phyloP scores from a whole-genome alignment of 2,888 invertebrate genomes.

The Arctia plantaginis region DNA sequence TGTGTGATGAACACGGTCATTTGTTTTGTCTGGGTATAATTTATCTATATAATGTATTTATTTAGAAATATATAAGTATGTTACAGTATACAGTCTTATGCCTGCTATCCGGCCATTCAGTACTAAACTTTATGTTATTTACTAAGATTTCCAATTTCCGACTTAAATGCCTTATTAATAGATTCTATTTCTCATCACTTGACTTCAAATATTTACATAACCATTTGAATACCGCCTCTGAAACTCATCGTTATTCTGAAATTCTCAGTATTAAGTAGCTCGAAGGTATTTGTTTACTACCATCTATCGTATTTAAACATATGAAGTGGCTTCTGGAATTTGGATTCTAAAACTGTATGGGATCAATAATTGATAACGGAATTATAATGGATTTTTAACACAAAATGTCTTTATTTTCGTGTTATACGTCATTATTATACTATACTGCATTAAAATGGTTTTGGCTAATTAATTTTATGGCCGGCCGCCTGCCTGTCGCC shows the following conservation, averaged over 20 bases:
- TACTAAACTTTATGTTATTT: neutral
- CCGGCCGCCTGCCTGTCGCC: too few species aligned
- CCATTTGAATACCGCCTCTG: constrained; percentile 45
- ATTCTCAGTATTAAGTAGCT: constrained; percentile 40
- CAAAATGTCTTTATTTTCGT: too few species aligned
- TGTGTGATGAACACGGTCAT: too few species aligned
- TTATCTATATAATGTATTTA: too few species aligned
- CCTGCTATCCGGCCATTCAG: too few species aligned
- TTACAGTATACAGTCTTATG: too few species aligned
- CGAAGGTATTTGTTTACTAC: constrained; percentile 29
- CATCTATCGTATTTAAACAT: constrained; percentile 8
- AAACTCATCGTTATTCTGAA: constrained; percentile 48
- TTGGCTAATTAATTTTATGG: too few species aligned
- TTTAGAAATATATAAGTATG: too few species aligned
- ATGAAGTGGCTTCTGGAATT: neutral
- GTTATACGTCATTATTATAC: too few species aligned
- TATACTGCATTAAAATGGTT: too few species aligned
- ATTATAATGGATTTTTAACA: too few species aligned
- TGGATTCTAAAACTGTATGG: neutral
- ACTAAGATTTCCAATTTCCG: neutral
- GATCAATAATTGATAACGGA: constrained; percentile 3
- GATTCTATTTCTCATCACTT: constrained; percentile 34
- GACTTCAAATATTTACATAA: constrained; percentile 43
- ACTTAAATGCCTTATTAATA: constrained; percentile 1
- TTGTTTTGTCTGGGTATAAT: too few species aligned